Percentiles rank a stretch among this genome's conserved stretches.
Evolutionary conservation across 2,888 invertebrate genomes (phyloP).

Genomic region (Nomada lathburiana): DNA sequence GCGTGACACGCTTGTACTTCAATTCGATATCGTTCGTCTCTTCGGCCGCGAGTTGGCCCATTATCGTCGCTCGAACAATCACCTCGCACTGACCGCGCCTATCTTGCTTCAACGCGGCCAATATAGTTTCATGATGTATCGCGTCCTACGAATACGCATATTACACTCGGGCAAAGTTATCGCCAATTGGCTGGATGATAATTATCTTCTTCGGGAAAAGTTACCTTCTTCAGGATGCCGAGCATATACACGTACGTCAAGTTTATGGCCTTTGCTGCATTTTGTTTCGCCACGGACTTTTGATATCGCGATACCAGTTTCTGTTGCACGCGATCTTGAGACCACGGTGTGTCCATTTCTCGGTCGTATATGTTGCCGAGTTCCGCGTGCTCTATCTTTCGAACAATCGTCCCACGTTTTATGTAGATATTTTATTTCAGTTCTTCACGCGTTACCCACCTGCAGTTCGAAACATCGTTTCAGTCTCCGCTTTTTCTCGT

Average conservation of each 20-base stretch:
- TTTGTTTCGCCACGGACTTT: constrained; percentile 87
- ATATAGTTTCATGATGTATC: constrained; percentile 87
- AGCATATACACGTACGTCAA: constrained; percentile 88
- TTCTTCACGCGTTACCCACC: constrained; percentile 81
- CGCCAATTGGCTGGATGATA: too few relatives aligned
- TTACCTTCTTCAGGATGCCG: constrained; percentile 84
- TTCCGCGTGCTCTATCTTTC: constrained; percentile 71
- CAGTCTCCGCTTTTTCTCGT: constrained; percentile 87
- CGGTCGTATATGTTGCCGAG: constrained; percentile 42
- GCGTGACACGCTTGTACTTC: constrained; percentile 87
- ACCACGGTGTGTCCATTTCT: constrained; percentile 58
- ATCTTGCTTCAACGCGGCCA: constrained; percentile 87
- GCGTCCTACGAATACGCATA: constrained; percentile 85
- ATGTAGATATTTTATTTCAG: background rate
- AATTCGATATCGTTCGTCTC: constrained; percentile 88
- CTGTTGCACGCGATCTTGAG: constrained; percentile 64
- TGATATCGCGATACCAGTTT: constrained; percentile 85
- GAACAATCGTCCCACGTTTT: background rate
- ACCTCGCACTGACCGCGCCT: constrained; percentile 87
- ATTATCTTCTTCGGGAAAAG: background rate
- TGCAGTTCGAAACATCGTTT: constrained; percentile 87
- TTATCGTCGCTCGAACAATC: constrained; percentile 87
- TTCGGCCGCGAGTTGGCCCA: constrained; percentile 89
- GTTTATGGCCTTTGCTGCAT: constrained; percentile 88
- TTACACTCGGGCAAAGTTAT: background rate